Evolutionary conservation across 1,140 invertebrate genomes (phyloP).

Genomic region (Aphidius ervi): DNA sequence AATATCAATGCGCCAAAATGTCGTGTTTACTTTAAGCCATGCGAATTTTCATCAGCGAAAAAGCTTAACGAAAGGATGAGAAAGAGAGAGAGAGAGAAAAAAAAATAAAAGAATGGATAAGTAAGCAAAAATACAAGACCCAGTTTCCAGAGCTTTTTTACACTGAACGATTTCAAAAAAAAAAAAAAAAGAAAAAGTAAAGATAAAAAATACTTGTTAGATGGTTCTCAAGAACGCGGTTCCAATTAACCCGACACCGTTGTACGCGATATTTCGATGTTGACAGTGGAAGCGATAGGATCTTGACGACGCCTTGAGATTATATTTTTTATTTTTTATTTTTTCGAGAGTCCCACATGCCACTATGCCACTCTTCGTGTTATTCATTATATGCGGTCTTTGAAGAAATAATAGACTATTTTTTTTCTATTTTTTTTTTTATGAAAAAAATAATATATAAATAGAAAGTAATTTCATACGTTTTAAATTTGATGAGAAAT

Average conservation of each 20-base stretch:
- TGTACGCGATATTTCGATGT: conserved; percentile 50
- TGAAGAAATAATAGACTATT: conserved; percentile 25
- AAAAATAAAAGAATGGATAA: too few species aligned
- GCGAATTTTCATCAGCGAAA: conserved; percentile 5
- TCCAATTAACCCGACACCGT: conserved; percentile 47
- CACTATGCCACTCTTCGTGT: conserved; percentile 35
- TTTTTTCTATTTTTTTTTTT: conserved; percentile 12
- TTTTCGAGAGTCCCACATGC: conserved; percentile 10
- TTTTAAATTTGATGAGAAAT: too few species aligned
- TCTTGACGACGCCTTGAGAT: conserved; percentile 31
- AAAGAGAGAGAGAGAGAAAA: background rate
- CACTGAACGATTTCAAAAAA: too few species aligned
- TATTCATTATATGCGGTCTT: conserved; percentile 43
- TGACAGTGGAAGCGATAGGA: conserved; percentile 48
- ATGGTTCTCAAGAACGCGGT: conserved; percentile 29
- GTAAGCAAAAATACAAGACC: too few species aligned
- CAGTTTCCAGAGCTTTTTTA: too few species aligned
- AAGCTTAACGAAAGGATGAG: background rate
- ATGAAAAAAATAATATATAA: background rate
- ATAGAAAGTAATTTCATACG: background rate
- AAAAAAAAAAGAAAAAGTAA: too few species aligned
- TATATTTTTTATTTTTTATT: background rate
- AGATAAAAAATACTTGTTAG: too few species aligned
- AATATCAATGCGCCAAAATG: conserved; percentile 9
- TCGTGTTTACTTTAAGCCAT: conserved; percentile 6